Base-by-base conservation (phyloP, 1,140 invertebrate species). In the Diachasmimorpha longicaudata region DNA sequence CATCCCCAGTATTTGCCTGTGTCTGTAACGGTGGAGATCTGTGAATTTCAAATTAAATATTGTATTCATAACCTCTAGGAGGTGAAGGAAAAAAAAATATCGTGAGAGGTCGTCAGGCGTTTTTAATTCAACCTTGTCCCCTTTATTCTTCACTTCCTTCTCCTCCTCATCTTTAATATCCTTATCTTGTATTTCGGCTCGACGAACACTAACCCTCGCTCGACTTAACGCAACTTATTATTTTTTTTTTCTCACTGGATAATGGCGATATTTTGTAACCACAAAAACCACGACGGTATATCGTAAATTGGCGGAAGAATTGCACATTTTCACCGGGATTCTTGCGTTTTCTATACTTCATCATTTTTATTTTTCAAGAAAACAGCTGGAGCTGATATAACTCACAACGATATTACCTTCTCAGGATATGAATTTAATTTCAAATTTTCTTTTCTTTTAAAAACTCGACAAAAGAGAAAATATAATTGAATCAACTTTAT, bases 51-150 rank as follows among this genome's bases (percentile, higher is more conserved):
- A 63, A 63, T 63, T 25, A 63, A 63, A 63, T 63, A 63, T 25
- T 63, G 58, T 63, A 63, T 63, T 63, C 58, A 63, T 63, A 63
- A 63, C 25, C 31, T 63, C 58, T 25, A 6, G 9, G 4, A 10
- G 48, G 48, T 3, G 31, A 6, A 31, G 23, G 0, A 23, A 4
- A 25, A 63, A 63, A 63, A 63, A 63, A 25, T 13, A 25, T 11
- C 19, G 23, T 25, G 58, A 23, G 58, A 23, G 58, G 58, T 63
- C 58, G 58, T 23, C 10, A 31, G 23, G 58, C 58, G 48, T 63
- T 63, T 63, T 63, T 63, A 63, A 63, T 63, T 63, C 58, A 63
- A 31, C 58, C 58, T 31, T 63, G 58, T 63, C 58, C 58, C 23
- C 31, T 63, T 63, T 63, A 63, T 63, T 63, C 58, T 25, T 63